Evolutionary conservation across 2,888 invertebrate species (phyloP).

Genomic region (Cryptosula pallasiana): DNA sequence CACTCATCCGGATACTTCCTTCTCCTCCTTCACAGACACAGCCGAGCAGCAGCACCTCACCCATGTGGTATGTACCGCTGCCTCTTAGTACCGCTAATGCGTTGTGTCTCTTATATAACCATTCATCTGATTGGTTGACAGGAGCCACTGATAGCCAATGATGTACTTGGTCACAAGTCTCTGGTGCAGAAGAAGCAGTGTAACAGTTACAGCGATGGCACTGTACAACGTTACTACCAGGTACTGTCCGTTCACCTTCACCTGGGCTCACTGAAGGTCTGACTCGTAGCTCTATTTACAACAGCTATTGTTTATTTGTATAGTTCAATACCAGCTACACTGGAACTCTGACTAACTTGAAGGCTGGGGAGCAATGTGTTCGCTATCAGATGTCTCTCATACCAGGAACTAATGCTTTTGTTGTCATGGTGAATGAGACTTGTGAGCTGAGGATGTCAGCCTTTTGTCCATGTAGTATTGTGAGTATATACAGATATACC

Average conservation of each 20-base stretch:
- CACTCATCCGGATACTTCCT: constrained; percentile 71
- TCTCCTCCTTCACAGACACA: constrained; percentile 59
- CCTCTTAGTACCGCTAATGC: no score
- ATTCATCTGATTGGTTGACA: constrained; percentile 29
- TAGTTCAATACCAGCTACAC: constrained; percentile 74
- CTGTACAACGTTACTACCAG: constrained; percentile 67
- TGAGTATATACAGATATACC: no score
- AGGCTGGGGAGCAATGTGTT: constrained; percentile 80
- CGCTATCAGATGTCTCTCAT: constrained; percentile 67
- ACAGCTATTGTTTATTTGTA: no score
- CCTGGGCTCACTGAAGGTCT: no score
- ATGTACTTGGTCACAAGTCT: constrained; percentile 76
- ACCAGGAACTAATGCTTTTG: constrained; percentile 79
- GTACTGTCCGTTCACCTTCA: no score
- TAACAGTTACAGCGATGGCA: constrained; percentile 77
- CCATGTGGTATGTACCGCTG: constrained; percentile 57
- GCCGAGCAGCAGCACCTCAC: constrained; percentile 82
- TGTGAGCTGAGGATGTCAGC: constrained; percentile 69
- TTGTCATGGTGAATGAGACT: constrained; percentile 81
- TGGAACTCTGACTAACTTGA: constrained; percentile 72
- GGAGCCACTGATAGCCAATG: constrained; percentile 82
- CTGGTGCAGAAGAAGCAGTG: constrained; percentile 79
- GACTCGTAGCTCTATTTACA: no score
- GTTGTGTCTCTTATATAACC: no score
- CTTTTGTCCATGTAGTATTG: constrained; percentile 88